Evolutionary conservation across 1,140 invertebrate genomes (phyloP).

Genomic region (Monomorium pharaonis): DNA sequence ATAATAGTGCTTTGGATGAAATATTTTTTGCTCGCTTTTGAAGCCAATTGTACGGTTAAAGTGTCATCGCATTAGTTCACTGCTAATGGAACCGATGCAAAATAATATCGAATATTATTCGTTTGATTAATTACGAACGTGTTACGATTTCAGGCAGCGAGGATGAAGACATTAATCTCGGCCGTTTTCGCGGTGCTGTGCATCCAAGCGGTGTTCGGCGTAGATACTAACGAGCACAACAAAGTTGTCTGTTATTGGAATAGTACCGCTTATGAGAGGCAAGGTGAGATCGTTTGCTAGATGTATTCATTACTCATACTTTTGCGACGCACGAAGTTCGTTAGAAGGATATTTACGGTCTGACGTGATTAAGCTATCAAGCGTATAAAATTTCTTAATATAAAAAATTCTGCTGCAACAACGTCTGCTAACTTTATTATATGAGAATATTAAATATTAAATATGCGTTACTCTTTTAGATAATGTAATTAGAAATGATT

Average conservation of each 20-base stretch:
- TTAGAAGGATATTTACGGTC: background rate
- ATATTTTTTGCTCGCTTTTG: background rate
- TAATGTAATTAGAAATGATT: background rate
- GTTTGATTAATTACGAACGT: background rate
- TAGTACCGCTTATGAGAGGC: slow-evolving; percentile 83
- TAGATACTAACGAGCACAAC: slow-evolving; percentile 78
- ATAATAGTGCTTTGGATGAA: background rate
- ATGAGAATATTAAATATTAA: background rate
- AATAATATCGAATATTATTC: background rate
- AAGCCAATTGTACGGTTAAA: background rate
- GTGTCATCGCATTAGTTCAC: background rate
- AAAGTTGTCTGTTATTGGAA: slow-evolving; percentile 86
- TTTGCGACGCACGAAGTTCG: background rate
- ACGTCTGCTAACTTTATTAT: background rate
- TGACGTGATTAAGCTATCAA: background rate
- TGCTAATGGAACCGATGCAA: background rate
- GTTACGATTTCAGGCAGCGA: slow-evolving; percentile 45
- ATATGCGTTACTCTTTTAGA: background rate
- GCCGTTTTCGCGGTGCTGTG: slow-evolving; percentile 65
- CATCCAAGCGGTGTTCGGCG: slow-evolving; percentile 54
- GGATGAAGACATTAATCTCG: slow-evolving; percentile 73
- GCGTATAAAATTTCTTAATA: background rate
- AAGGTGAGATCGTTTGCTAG: slow-evolving; percentile 76
- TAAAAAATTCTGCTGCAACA: background rate
- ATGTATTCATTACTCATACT: background rate